Evolutionary conservation across 92 coral and sea anemone genomes (phyloP), one percentile per base, ranked within the genome.

Genomic region (Epizoanthus illoricatus): DNA sequence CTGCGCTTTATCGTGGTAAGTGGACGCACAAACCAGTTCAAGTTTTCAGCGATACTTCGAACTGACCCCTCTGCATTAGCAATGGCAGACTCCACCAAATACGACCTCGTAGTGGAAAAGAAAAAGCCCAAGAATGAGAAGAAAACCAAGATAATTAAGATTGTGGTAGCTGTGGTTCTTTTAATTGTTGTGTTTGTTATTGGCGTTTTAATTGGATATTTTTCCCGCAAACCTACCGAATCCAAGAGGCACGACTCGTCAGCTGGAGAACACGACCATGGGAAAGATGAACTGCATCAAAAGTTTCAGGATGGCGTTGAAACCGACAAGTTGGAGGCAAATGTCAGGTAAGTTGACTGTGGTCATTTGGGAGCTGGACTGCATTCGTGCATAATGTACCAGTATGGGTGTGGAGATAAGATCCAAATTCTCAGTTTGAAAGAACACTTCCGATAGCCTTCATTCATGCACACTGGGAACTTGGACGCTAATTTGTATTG

Each of bases 81-180:
- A 54, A 55, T 54, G 82, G 71, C 71, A 61, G 81, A 78, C 4
- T 73, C 79, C 0, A 20, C 79, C 17, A 21, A 73, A 64, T 73
- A 73, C 7, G 82, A 78, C 61, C 82, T 78, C 65, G 82, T 62
- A 43, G 21, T 16, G 0, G 40, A 40, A 40, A 76, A 21, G 60
- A 21, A 78, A 5, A 52, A 52, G 15, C 82, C 41, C 3, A 61
- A 63, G n/a, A 63, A 43, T n/a, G 58, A 64, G 18, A 78, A 63
- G 72, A 78, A n/a, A 61, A 63, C 43, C 60, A 78, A 78, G 72
- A 64, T 78, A 21, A 64, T 78, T 5, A 64, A 64, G 71, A 78
- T 78, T 28, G 71, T 63, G 28, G 45, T 21, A 9, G 82, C 82
- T 15, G 82, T 78, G 18, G 71, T 78, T 3, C 16, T 78, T 63